Conservation (phyloP, 2,797 vertebrate species). For the Loriculus beryllinus region DNA sequence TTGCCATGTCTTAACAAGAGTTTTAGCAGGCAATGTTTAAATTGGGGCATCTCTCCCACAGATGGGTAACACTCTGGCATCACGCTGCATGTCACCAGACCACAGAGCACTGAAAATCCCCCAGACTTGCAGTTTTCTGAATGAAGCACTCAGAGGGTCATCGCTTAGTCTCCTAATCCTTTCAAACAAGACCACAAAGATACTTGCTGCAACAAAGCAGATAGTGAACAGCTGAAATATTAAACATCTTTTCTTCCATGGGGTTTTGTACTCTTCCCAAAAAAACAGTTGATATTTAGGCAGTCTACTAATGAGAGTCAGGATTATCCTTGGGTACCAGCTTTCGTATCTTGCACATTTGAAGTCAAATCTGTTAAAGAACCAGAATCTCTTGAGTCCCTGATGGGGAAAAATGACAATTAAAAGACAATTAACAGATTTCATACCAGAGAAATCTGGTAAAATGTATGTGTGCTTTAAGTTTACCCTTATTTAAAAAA, state of each 20-base stretch:
- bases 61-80: background rate
- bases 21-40: background rate
- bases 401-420: background rate
- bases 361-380: background rate
- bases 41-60: background rate
- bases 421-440: slow-evolving; percentile 11
- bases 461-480: background rate
- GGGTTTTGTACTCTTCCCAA: background rate
- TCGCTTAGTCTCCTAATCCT: background rate
- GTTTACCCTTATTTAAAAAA: background rate
- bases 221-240: background rate
- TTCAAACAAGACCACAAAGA: background rate
- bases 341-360: background rate
- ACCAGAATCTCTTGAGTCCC: background rate
- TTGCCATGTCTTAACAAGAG: background rate
- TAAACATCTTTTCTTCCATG: background rate
- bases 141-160: background rate
- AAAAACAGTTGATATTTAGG: background rate
- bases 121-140: background rate
- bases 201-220: background rate
- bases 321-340: background rate
- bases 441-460: background rate
- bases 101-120: background rate
- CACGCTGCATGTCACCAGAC: background rate
- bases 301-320: background rate